Base-by-base conservation (phyloP, 2,888 invertebrate species). In the Eucera pruinosa region DNA sequence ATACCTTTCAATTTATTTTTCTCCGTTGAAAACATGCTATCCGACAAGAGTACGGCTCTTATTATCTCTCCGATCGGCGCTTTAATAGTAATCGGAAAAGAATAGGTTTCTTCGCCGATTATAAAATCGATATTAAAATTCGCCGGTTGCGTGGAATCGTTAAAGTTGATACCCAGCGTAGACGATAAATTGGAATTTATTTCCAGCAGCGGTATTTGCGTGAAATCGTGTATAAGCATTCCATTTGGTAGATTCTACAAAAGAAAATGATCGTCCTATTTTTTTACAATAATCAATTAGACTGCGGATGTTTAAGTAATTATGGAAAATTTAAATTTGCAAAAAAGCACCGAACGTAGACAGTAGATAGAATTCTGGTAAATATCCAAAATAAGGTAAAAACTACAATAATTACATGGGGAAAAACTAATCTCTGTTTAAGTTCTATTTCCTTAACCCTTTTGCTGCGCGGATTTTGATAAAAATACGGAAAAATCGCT, bases 41-140 rank as follows among this genome's bases (percentile, higher is more conserved):
- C 96, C 0, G 95, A 94, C 93, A 98, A 95, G 25, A 94, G 94
- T 60, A 97, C 95, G 0, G 98, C 96, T 70, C 97, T 95, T 89
- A 98, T 92, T 80, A 98, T 93, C 92, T 98, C 98, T 0, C 98
- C 98, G 55, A 98, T 95, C 0, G 96, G 96, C 7, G 98, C 96
- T 84, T 96, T 96, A 60, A 98, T 93, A 2, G 93, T 94, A 27
- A 95, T 94, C 0, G 87, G 78, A 60, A 87, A 88, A 0, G 88
- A 89, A 43, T 89, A 73, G 36, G 74, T 85, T 41, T 92, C 90
- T 20, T 91, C 91, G 6, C 85, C 88, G 23, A 89, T 83, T 15
- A 94, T 95, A 86, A 96, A 95, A 47, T 93, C 91, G 60, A 98
- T 93, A 86, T 97, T 96, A 91, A 98, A 96, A 80, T 95, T 95